These are phyloP conservation scores for Setophaga kirtlandii DNA, from an alignment of 2,113 vertebrate genomes.

Conservation along the genomic window DNA sequence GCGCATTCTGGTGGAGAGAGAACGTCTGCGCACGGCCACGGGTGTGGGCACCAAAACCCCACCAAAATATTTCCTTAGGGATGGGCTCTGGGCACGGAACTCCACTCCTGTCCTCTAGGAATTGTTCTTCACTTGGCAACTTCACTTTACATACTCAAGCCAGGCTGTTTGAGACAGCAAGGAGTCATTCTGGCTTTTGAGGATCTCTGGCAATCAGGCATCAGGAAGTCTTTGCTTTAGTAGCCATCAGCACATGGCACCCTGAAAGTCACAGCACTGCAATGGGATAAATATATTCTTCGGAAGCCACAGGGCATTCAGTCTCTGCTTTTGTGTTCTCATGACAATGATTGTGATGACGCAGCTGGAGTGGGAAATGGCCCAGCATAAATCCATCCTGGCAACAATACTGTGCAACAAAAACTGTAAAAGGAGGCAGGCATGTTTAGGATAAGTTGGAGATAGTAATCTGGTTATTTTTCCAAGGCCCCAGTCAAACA, in stretches of 20 bases:
- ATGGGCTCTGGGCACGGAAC: background rate
- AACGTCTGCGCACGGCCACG: background rate
- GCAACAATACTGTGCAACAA: slow-evolving; percentile 54
- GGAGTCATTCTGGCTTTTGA: background rate
- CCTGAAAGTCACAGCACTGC: slow-evolving; percentile 15
- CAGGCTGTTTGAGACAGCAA: background rate
- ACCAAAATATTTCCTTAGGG: background rate
- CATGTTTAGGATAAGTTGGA: slow-evolving; percentile 52
- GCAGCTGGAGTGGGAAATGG: slow-evolving; percentile 69
- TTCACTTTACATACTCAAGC: background rate
- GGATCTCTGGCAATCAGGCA: background rate
- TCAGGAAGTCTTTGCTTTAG: slow-evolving; percentile 18
- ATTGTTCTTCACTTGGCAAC: background rate
- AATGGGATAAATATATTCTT: slow-evolving; percentile 41
- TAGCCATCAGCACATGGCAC: background rate
- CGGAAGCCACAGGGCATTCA: slow-evolving; percentile 24
- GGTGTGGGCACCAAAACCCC: background rate
- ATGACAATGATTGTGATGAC: slow-evolving; percentile 62
- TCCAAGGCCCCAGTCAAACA: slow-evolving; percentile 22
- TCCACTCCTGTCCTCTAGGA: background rate
- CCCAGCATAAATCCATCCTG: slow-evolving; percentile 67
- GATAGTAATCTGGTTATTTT: slow-evolving; percentile 62
- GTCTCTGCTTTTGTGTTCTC: slow-evolving; percentile 60
- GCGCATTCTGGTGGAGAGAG: slow-evolving; percentile 28
- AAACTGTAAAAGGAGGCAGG: slow-evolving; percentile 47